Conservation (phyloP, 1,140 invertebrate species). For the Lepidostoma basale region DNA sequence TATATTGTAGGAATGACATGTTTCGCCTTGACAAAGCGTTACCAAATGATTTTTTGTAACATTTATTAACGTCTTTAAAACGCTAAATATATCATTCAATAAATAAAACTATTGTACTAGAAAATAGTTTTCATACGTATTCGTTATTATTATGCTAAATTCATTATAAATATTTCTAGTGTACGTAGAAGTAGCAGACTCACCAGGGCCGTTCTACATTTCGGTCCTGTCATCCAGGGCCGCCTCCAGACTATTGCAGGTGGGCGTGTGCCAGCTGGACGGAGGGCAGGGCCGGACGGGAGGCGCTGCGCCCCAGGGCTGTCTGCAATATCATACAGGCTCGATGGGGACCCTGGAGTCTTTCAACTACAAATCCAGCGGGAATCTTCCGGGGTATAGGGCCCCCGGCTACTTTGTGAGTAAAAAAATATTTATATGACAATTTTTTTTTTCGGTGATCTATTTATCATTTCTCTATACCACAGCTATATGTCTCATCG, state of each 20-base stretch:
- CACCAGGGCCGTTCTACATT: constrained; percentile 67
- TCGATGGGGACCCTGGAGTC: constrained; percentile 67
- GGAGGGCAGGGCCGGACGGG: constrained; percentile 34
- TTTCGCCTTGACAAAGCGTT: too few species aligned
- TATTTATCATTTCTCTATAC: too few species aligned
- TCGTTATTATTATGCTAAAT: constrained; percentile 11
- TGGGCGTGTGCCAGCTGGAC: constrained; percentile 60
- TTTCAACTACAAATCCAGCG: constrained; percentile 72
- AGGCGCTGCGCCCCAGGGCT: constrained; percentile 62
- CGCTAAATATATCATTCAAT: too few species aligned
- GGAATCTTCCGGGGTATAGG: constrained; percentile 59
- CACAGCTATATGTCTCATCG: too few species aligned
- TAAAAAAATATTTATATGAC: too few species aligned
- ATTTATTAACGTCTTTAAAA: too few species aligned
- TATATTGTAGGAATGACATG: too few species aligned
- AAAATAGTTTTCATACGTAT: not conserved
- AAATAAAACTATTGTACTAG: not conserved
- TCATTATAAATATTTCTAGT: constrained; percentile 62
- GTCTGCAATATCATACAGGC: constrained; percentile 72
- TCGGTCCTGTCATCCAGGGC: constrained; percentile 66
- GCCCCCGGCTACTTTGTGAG: constrained; percentile 64
- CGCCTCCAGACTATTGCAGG: constrained; percentile 65
- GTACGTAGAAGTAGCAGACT: constrained; percentile 71
- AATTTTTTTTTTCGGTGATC: too few species aligned
- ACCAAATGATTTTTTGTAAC: too few species aligned